Base-by-base conservation (phyloP, 2,888 invertebrate genomes). In the Fragum whitleyi region DNA sequence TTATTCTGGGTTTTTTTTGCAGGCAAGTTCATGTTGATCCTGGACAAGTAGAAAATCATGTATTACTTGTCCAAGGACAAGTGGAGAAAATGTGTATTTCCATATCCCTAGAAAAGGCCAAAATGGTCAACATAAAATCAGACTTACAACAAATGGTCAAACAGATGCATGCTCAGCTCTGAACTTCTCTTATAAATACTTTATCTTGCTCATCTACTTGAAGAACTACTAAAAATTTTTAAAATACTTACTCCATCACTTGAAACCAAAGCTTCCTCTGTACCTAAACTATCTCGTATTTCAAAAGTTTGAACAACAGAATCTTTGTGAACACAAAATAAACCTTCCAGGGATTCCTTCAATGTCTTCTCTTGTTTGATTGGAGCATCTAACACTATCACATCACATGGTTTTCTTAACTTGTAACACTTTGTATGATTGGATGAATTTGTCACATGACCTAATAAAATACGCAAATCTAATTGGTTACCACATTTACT, bases 391-490 rank as follows among this genome's bases (percentile, higher is more conserved):
- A 83, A 70, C 29, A 87, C 62, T n/a, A 85, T 77, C 9, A 86
- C 59, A 71, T 86, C 86, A 84, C 81, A 86, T 11, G 74, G 65
- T 16, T 79, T 74, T 42, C 68, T 73, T 16, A 86, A 73, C 29
- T 75, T 77, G 39, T 87, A 87, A 23, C 57, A 65, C 5, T 71
- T 59, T n/a, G 77, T 55, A 23, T 69, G 36, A n/a, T 42, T 19
- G 42, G 57, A 28, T 53, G 53, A 67, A 61, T 87, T 89, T 16
- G 87, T 81, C 14, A 91, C 79, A 84, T 91, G 89, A 11, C 86
- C 86, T 2, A 91, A 74, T n/a, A 92, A 70, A 5, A 92, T 85
- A 28, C 89, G 61, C 5, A 92, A 81, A 75, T 92, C 90, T 47
- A 90, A 55, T 55, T 65, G 65, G 32, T 83, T 82, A 19, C 81